These are phyloP conservation scores for Stegostoma tigrinum DNA, from an alignment of 2,113 vertebrate genomes.

Conservation along the genomic window DNA sequence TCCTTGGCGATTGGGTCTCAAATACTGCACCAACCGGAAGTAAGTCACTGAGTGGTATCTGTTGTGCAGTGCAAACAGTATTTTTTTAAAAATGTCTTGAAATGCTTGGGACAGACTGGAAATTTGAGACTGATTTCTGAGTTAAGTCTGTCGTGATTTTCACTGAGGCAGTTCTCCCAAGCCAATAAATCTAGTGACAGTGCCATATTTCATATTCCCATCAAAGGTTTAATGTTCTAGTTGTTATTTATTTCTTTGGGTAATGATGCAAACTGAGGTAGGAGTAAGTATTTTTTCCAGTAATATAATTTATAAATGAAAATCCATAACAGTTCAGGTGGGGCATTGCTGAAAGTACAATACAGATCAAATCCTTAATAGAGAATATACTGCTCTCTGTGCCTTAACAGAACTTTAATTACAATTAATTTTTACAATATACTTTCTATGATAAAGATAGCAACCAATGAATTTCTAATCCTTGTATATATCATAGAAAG, in stretches of 20 bases:
- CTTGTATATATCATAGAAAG: too few relatives aligned
- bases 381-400: too few relatives aligned
- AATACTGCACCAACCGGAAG: slow-evolving; percentile 79
- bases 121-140: not conserved
- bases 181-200: not conserved
- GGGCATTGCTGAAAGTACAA: not conserved
- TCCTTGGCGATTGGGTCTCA: slow-evolving; percentile 80
- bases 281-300: not conserved
- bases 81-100: too few relatives aligned
- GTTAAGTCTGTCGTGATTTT: not conserved
- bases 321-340: not conserved
- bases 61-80: not conserved
- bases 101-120: too few relatives aligned
- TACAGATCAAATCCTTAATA: not conserved
- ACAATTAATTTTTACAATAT: too few relatives aligned
- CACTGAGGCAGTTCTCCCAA: not conserved
- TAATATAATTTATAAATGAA: not conserved
- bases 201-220: not conserved
- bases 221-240: not conserved
- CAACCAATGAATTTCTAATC: too few relatives aligned
- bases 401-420: too few relatives aligned
- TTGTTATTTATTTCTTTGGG: not conserved
- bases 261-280: not conserved
- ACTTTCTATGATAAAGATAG: too few relatives aligned
- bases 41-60: slow-evolving; percentile 46